These are phyloP conservation scores for Pseudomugil tenellus DNA, from an alignment of 2,797 vertebrate species.

Conservation along the genomic window DNA sequence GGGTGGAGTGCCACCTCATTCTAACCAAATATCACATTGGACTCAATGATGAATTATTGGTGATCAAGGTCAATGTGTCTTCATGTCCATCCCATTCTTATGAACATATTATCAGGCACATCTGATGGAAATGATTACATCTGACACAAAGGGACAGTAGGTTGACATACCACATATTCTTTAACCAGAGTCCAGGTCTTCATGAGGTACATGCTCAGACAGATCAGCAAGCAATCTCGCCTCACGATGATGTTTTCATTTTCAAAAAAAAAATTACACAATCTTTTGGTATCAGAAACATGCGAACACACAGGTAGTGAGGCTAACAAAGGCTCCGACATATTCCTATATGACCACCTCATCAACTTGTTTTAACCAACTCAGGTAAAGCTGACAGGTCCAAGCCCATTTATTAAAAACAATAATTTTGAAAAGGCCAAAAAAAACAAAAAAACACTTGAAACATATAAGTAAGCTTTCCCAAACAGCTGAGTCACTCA, in stretches of 20 bases:
- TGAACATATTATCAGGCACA: constrained; percentile 12
- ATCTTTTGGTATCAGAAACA: too few species aligned
- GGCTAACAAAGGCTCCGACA: too few species aligned
- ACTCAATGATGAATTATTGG: constrained; percentile 1
- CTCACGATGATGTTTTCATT: constrained; percentile 24
- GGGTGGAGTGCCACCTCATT: constrained; percentile 5
- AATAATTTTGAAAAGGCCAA: too few species aligned
- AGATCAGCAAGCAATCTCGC: constrained; percentile 30
- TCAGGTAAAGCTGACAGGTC: too few species aligned
- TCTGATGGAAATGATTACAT: neutral
- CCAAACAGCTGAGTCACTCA: too few species aligned
- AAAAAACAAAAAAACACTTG: too few species aligned
- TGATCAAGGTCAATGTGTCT: constrained; percentile 1
- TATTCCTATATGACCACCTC: neutral
- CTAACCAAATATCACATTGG: neutral
- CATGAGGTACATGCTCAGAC: constrained; percentile 33
- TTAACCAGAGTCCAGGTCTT: constrained; percentile 30
- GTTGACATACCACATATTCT: constrained; percentile 14
- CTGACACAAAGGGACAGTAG: constrained; percentile 13
- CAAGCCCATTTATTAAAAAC: too few species aligned
- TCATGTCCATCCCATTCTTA: constrained; percentile 1
- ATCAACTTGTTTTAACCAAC: too few species aligned
- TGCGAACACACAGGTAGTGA: too few species aligned
- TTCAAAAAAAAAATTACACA: too few species aligned
- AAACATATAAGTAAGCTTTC: too few species aligned